Conservation (phyloP, 2,797 vertebrate genomes). For the Neosalanx taihuensis region DNA sequence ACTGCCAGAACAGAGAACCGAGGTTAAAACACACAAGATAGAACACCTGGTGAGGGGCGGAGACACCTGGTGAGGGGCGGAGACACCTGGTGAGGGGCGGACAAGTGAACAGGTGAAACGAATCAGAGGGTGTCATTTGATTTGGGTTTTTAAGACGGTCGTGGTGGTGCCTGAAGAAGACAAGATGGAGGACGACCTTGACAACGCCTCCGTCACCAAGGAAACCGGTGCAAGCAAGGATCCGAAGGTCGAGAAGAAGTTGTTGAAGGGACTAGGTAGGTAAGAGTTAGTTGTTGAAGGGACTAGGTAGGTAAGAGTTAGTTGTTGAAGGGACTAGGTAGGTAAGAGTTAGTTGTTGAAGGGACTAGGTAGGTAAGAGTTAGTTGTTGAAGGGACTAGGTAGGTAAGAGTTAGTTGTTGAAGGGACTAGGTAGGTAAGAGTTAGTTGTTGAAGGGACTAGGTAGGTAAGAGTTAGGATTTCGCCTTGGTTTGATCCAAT, state of each 20-base stretch:
- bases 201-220: conserved; percentile 22
- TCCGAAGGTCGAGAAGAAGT: conserved; percentile 48
- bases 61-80: no score
- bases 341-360: conserved; percentile 5
- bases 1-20: no score
- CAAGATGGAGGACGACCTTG: conserved; percentile 67
- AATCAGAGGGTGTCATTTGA: no score
- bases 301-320: conserved; percentile 1
- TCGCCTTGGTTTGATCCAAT: not conserved
- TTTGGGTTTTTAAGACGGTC: conserved; percentile 6
- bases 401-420: not conserved
- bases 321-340: conserved; percentile 11
- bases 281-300: no score
- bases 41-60: no score
- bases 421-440: conserved; percentile 7
- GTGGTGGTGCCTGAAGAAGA: conserved; percentile 47
- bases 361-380: conserved; percentile 1
- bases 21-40: no score
- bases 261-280: not conserved
- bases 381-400: conserved; percentile 10
- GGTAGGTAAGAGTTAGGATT: not conserved
- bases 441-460: conserved; percentile 18
- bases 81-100: no score
- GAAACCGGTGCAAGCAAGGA: conserved; percentile 37
- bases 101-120: no score